These are phyloP conservation scores for Meta bourneti DNA, from an alignment of 2,888 invertebrate genomes.

Conservation along the genomic window DNA sequence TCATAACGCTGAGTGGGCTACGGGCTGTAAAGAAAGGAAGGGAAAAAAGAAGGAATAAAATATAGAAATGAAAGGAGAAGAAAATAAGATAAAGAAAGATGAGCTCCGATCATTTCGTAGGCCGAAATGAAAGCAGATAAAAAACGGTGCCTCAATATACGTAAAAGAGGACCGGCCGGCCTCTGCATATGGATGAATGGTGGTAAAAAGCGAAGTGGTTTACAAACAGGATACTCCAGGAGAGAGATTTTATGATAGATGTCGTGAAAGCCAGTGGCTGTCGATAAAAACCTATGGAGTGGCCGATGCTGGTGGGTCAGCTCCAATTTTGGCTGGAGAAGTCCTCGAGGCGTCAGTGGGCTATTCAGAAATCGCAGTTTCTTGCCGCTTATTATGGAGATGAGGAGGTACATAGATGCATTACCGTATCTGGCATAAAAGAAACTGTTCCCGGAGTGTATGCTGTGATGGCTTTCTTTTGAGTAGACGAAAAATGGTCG, in stretches of 20 bases:
- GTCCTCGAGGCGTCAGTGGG: too few species aligned
- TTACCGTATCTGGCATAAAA: too few species aligned
- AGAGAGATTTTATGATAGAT: conserved; percentile 22
- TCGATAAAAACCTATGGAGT: conserved; percentile 20
- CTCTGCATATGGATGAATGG: conserved; percentile 63
- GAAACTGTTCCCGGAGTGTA: too few species aligned
- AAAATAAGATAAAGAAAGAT: conserved; percentile 1
- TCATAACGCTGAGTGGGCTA: conserved; percentile 48
- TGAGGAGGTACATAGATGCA: neutral
- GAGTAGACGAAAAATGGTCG: too few species aligned
- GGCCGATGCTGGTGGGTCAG: too few species aligned
- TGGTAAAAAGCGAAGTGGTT: conserved; percentile 48
- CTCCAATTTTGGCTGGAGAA: too few species aligned
- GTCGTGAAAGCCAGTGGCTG: neutral
- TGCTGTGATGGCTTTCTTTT: too few species aligned
- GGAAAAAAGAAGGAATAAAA: neutral
- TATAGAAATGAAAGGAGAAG: neutral
- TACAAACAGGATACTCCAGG: conserved; percentile 35
- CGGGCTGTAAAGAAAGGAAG: neutral
- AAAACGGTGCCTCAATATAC: neutral
- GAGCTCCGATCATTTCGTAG: conserved; percentile 50
- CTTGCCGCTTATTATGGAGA: neutral
- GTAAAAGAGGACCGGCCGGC: conserved; percentile 22
- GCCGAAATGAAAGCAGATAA: conserved; percentile 39
- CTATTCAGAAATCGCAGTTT: neutral